Conservation (phyloP, 2,888 invertebrate species). For the Ophion ellenae region DNA sequence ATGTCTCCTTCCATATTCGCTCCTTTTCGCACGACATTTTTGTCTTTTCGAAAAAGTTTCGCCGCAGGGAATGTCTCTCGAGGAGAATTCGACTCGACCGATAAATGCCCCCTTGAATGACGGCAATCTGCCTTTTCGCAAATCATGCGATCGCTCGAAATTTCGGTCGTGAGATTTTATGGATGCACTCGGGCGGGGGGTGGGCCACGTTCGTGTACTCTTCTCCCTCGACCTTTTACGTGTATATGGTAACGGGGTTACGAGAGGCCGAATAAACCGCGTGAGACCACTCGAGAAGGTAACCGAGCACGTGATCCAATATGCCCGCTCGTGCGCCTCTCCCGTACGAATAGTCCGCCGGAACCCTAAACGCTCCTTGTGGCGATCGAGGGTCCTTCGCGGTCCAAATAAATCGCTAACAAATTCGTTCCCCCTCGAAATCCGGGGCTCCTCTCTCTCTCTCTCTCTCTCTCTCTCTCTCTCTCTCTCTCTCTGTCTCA, state of each 20-base stretch:
- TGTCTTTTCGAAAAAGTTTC: too few species aligned
- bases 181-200: conserved; percentile 11
- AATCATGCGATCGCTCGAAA: background rate
- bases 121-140: too few species aligned
- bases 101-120: background rate
- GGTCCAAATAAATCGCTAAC: conserved; percentile 79
- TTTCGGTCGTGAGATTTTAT: conserved; percentile 31
- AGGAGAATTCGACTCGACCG: too few species aligned
- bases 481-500: background rate
- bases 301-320: conserved; percentile 81
- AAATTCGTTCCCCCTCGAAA: conserved; percentile 72
- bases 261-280: conserved; percentile 38
- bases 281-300: conserved; percentile 77
- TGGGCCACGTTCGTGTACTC: background rate
- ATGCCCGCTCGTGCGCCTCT: conserved; percentile 72
- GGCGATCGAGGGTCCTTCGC: conserved; percentile 73
- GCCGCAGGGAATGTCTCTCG: too few species aligned
- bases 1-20: too few species aligned
- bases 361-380: conserved; percentile 50
- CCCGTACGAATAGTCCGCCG: conserved; percentile 49
- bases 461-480: background rate
- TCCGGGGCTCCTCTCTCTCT: conserved; percentile 26
- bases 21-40: too few species aligned
- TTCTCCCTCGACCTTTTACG: background rate
- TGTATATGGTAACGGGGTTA: conserved; percentile 14